Evolutionary conservation across 2,888 invertebrate genomes (phyloP), one percentile per base, ranked within the genome.

Genomic region (Sesia bembeciformis): DNA sequence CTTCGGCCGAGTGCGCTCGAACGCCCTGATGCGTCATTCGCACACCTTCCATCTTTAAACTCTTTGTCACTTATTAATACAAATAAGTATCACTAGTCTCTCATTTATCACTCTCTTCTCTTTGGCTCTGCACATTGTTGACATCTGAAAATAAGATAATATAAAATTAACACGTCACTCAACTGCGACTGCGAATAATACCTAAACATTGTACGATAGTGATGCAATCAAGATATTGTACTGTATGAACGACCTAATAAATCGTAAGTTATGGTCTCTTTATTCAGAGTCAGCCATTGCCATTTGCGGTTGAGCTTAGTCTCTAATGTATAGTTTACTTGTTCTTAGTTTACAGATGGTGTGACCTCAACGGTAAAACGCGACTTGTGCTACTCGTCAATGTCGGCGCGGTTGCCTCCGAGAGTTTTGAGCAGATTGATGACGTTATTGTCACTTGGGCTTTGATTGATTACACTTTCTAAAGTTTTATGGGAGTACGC

Each of bases 21-120:
- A 82, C 60, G 41, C 92, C 92, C 61, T 91, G 91, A 68, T 92
- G 92, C 60, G 91, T 88, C 62, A 92, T 88, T 65, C 90, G 84
- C 54, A 90, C 90, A 62, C 91, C 91, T 64, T 89, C 89, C 89
- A 89, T 89, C 5, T 58, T 76, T 51, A 4, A 41, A 58, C 56
- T 60, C 52, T 59, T 62, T 57, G 59, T 69, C 61, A 73, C 62
- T 72, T 68, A 63, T 59, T 64, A 56, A 62, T 61, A 57, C 54
- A 52, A 58, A 53, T 23, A 50, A n/a, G 2, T 23, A 23, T 64
- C 49, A 59, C 60, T 58, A 65, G 59, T 62, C 61, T 69, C 63
- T 60, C 61, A 56, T 60, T 65, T 61, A 72, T 64, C 65, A 67
- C 63, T 51, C 7, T 42, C 4, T 62, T 68, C 65, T 76, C 72